Conservation (phyloP, 2,113 vertebrate species). For the Pseudorectes ferrugineus region DNA sequence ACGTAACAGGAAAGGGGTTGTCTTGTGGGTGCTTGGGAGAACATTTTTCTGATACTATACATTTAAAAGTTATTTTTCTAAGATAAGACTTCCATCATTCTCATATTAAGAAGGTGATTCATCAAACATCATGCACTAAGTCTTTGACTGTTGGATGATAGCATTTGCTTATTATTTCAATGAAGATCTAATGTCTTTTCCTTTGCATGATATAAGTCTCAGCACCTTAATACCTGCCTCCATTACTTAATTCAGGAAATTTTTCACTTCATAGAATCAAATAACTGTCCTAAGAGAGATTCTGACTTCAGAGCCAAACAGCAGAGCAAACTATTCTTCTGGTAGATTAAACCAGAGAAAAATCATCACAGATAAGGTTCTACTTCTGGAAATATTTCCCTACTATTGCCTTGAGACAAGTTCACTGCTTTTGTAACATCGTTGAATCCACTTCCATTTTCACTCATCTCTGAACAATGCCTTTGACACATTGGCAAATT, state of each 20-base stretch:
- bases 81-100: not conserved
- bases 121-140: not conserved
- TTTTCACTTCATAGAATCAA: not conserved
- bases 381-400: not conserved
- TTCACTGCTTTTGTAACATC: not conserved
- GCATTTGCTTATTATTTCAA: not conserved
- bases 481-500: not conserved
- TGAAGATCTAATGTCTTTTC: not conserved
- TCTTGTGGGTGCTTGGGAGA: not conserved
- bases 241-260: not conserved
- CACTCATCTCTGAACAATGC: not conserved
- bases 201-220: not conserved
- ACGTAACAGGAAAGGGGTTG: not conserved
- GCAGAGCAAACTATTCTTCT: not conserved
- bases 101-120: not conserved
- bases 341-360: not conserved
- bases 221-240: not conserved
- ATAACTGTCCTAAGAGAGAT: not conserved
- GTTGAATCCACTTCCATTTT: not conserved
- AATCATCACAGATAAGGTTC: not conserved
- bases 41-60: not conserved
- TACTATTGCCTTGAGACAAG: not conserved
- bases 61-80: not conserved
- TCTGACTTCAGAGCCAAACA: not conserved
- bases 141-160: not conserved